Evolutionary conservation across 2,113 vertebrate genomes (phyloP), one percentile per base, ranked within the genome.

Genomic region (Rynchops niger): DNA sequence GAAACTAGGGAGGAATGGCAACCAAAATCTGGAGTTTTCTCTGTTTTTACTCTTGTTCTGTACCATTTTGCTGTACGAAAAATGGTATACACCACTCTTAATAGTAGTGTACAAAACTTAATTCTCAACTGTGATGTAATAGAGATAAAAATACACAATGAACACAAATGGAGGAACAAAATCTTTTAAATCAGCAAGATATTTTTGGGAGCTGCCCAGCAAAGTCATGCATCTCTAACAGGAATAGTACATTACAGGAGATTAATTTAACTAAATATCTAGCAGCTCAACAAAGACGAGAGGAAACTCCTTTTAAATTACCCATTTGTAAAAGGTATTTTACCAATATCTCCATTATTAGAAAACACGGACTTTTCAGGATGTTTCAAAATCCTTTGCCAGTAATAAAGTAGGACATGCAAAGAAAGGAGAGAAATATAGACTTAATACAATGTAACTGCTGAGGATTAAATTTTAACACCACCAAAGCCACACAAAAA

Each of bases 381-480:
- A 2, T 55, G 83, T 66, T 94, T 96, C 62, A 53, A 93, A 96
- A 84, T 43, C 62, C 32, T 15, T 2, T 58, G 36, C 30, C 74
- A 49, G 70, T n/a, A 90, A 88, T 40, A 76, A 95, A 77, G 16
- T 1, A 91, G 45, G 81, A 80, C 81, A 90, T 8, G 32, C 53
- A 84, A 89, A 32, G 49, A 47, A 85, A 96, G 82, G 43, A 82
- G 86, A 86, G 74, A 96, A 90, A 77, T 77, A 78, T 0, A 73
- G 22, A 77, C 77, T 63, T 78, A 86, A 86, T 47, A 91, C 84
- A 90, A 80, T 29, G 36, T 34, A 77, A 88, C 81, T 93, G 63
- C 81, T 55, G 70, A 70, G 82, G 93, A 96, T 85, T 96, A 77
- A 86, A 90, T 70, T 92, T 93, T 63, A 91, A 65, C 91, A 90